These are phyloP conservation scores for Gallinago stenura DNA, from an alignment of 2,797 vertebrate species.

Conservation along the genomic window DNA sequence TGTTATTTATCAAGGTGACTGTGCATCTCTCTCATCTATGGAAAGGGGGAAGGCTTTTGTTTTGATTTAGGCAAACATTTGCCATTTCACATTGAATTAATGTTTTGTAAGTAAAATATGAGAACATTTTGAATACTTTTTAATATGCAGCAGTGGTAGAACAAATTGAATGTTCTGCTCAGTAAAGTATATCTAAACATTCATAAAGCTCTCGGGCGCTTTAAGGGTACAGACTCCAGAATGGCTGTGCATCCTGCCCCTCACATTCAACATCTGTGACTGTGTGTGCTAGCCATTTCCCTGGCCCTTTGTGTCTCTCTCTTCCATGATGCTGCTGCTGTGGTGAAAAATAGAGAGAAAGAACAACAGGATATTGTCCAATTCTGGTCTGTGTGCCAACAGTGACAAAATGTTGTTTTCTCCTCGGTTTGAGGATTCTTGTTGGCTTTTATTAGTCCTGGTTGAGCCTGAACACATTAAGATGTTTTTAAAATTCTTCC, in stretches of 20 bases:
- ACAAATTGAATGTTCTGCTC: background rate
- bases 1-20: background rate
- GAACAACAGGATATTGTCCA: constrained; percentile 73
- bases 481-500: background rate
- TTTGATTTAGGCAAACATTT: background rate
- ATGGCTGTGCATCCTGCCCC: background rate
- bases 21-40: background rate
- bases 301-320: constrained; percentile 59
- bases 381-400: background rate
- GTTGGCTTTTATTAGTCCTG: background rate
- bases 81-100: accelerated
- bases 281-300: constrained; percentile 46
- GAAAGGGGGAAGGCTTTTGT: background rate
- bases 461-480: background rate
- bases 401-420: constrained; percentile 67
- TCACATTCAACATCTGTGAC: background rate
- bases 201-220: background rate
- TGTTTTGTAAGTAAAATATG: background rate
- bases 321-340: constrained; percentile 31
- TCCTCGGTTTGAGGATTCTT: background rate
- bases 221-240: background rate
- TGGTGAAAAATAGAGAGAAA: constrained; percentile 59
- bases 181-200: background rate
- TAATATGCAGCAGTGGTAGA: background rate
- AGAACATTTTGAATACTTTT: background rate